A percentile compares a stretch with the other conserved stretches of the same genome.
Conservation (phyloP, 2,113 vertebrate species). For the Condylura cristata region DNA sequence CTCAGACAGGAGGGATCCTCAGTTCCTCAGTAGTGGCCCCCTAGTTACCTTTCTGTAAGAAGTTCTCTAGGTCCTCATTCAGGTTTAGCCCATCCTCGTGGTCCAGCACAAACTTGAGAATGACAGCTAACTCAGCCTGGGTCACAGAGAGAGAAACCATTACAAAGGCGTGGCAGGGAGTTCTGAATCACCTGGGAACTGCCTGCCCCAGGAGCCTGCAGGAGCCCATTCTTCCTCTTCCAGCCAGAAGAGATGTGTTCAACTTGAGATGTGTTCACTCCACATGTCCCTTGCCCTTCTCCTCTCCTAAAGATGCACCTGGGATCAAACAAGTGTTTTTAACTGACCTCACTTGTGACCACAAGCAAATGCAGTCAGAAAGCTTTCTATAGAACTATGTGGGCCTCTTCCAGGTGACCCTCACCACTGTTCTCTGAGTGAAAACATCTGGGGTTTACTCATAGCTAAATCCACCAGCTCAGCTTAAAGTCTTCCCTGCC, state of each 20-base stretch:
- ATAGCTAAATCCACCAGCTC: background rate
- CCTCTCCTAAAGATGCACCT: background rate
- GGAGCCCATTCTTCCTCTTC: background rate
- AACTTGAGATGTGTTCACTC: background rate
- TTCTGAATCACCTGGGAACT: background rate
- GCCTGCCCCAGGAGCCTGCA: background rate
- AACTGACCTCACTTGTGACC: background rate
- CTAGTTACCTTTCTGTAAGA: slow-evolving; percentile 89
- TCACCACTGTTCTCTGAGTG: background rate
- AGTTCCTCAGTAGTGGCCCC: background rate
- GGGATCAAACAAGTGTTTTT: background rate
- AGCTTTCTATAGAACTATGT: background rate
- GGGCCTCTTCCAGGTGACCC: background rate
- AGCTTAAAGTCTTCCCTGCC: background rate
- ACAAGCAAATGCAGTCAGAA: background rate
- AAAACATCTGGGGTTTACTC: background rate
- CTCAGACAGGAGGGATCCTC: background rate
- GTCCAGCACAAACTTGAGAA: slow-evolving; percentile 89
- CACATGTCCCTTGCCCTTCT: background rate
- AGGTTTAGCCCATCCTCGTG: slow-evolving; percentile 88
- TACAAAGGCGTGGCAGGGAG: background rate
- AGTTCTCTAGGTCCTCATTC: slow-evolving; percentile 86
- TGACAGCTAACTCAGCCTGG: slow-evolving; percentile 90
- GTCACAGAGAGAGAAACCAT: background rate
- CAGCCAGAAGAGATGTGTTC: background rate